Base-by-base conservation (phyloP, 64 coral and sea anemone genomes). In the Porites australiensis region DNA sequence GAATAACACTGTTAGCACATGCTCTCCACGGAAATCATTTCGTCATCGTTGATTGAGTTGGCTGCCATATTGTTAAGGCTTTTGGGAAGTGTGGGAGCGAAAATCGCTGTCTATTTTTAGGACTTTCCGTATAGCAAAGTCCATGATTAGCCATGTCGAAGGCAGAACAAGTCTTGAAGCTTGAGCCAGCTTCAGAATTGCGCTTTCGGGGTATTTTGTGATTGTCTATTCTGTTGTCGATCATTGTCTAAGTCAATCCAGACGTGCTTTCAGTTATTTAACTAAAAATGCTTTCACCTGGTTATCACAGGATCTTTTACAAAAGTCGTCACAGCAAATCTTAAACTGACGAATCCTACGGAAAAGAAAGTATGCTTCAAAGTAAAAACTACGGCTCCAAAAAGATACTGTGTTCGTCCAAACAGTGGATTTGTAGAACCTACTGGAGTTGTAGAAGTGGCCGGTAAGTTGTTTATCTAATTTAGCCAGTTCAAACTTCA, bases 341-440 rank as follows among this genome's bases (percentile, higher is more conserved):
- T 99, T 43, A 92, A 79, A 92, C 94, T 99, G n/a, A 79, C 91
- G 75, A 99, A 99, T 77, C 98, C 98, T 2, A 89, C 94, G 19
- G 88, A 99, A 48, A 96, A 80, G 66, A 92, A 92, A 19, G 94
- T 99, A 88, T 96, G 94, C 87, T 99, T 99, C 64, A 99, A 96
- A 86, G 98, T 99, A 4, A 99, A 99, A 84, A 99, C 98, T 15
- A 99, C 98, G 7, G 98, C 98, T 22, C 98, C 98, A 46, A 99
- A 96, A 54, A 67, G 94, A 70, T 99, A 96, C 85, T 96, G 98
- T 85, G 98, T 99, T 13, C 54, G 98, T 43, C 98, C 98, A 3
- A 99, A 99, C 88, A 96, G 94, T 94, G 98, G 98, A 88, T 89
- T 94, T 54, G 64, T 99, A 16, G 91, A 96, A 18, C 62, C 91